These are phyloP conservation scores for Potorous gilbertii DNA, from an alignment of 2,797 vertebrate species.

Conservation along the genomic window DNA sequence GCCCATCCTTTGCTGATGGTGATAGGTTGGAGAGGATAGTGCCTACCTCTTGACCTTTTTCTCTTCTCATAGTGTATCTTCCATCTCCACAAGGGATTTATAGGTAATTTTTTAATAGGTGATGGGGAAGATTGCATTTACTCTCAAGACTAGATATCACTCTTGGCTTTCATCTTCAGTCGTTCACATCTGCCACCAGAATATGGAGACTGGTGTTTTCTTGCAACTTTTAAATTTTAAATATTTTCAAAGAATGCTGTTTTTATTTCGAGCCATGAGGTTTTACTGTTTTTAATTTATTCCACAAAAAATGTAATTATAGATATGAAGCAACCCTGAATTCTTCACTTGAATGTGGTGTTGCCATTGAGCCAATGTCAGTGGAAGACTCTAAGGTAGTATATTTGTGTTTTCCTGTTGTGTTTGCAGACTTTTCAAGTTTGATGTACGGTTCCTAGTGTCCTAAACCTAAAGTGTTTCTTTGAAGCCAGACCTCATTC, in stretches of 20 bases:
- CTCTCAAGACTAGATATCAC: neutral
- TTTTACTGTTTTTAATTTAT: slow-evolving; percentile 50
- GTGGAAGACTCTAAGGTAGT: neutral
- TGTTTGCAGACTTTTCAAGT: no score
- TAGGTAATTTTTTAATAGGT: neutral
- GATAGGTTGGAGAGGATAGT: neutral
- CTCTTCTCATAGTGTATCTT: neutral
- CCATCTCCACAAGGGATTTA: neutral
- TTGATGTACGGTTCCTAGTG: neutral
- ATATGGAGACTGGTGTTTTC: neutral
- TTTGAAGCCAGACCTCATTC: neutral
- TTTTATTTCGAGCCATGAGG: neutral
- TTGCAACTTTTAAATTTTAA: slow-evolving; percentile 12
- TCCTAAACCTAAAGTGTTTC: neutral
- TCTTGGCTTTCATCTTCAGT: neutral
- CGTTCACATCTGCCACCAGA: neutral
- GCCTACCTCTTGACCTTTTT: neutral
- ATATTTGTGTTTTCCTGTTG: neutral
- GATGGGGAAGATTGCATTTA: neutral
- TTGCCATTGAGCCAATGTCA: neutral
- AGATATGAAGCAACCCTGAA: neutral
- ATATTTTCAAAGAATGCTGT: neutral
- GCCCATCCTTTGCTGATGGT: neutral
- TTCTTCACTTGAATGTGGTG: neutral
- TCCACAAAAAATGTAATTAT: slow-evolving; percentile 14